Evolutionary conservation across 2,113 vertebrate genomes (phyloP), one percentile per base, ranked within the genome.

Genomic region (Mystacornis crossleyi): DNA sequence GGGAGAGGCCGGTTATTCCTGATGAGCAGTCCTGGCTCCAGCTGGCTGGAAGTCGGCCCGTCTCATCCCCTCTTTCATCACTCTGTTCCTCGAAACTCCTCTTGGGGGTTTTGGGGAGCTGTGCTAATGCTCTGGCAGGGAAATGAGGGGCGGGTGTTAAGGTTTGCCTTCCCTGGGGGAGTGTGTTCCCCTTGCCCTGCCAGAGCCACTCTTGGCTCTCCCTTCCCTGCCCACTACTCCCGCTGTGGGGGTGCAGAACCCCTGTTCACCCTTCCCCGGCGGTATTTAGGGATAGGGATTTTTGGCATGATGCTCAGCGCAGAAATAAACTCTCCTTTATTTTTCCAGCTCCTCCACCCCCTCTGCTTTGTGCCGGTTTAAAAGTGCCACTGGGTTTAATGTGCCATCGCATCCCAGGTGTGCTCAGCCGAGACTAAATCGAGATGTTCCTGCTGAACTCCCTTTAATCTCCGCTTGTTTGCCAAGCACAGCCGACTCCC

Each of bases 381-480:
- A 28, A 28, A 1, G 42, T 57, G 51, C 20, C 58, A 42, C 36
- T 15, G 3, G 28, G 28, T 38, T 69, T 58, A 18, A 64, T 18
- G n/a, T n/a, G 81, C 48, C 54, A 14, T 64, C 3, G 38, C 6
- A 3, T 70, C 62, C 87, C 28, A 24, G 40, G 72, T 9, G 14
- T 10, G 67, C 88, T 93, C 74, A 51, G 86, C 79, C 72, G 47
- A 86, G 84, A 95, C 82, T 73, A 82, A 96, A 91, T 9, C 71
- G 80, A 93, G 92, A 92, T 89, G 92, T 89, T 95, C 89, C 80
- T 20, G 51, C 82, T 58, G 69, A 93, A 89, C 69, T 83, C 18
- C 4, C 79, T 90, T 72, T 83, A 94, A 92, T 94, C 85, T 83
- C 84, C 7, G 28, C 38, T 71, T 83, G 90, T 95, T 96, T 97